Evolutionary conservation across 2,888 invertebrate genomes (phyloP).

Genomic region (Coleophora deauratella): DNA sequence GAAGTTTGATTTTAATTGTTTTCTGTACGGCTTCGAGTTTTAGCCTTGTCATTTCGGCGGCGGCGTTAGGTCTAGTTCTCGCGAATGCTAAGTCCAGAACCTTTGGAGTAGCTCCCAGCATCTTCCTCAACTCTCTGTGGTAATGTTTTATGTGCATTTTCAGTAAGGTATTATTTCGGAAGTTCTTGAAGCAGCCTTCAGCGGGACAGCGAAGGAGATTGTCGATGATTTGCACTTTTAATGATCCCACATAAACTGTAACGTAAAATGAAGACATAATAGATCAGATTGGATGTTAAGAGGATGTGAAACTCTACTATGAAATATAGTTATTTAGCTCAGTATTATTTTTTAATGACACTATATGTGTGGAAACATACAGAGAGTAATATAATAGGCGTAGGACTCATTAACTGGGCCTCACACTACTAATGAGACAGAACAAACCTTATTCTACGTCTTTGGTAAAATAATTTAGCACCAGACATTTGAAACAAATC

Average conservation of each 20-base stretch:
- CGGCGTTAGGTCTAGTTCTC: constrained; percentile 65
- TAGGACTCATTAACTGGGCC: no score
- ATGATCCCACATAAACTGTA: constrained; percentile 72
- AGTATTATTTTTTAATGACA: no score
- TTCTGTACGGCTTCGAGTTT: constrained; percentile 28
- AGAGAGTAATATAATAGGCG: no score
- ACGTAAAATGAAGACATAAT: constrained; percentile 8
- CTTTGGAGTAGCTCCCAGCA: constrained; percentile 86
- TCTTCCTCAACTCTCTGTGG: constrained; percentile 84
- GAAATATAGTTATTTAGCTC: no score
- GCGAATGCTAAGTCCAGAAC: constrained; percentile 90
- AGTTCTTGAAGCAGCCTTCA: constrained; percentile 89
- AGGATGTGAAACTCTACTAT: no score
- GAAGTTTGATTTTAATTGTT: constrained; percentile 49
- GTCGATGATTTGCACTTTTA: constrained; percentile 80
- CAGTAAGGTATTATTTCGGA: constrained; percentile 91
- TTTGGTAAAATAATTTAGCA: no score
- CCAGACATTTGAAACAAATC: no score
- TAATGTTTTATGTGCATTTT: constrained; percentile 97
- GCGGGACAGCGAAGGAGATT: constrained; percentile 83
- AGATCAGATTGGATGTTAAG: no score
- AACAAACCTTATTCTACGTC: no score
- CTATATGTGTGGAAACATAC: no score
- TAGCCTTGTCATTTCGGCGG: constrained; percentile 20
- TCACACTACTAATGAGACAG: no score